These are phyloP conservation scores for Eidolon dupreanum DNA, from an alignment of 2,797 vertebrate genomes.

Conservation along the genomic window DNA sequence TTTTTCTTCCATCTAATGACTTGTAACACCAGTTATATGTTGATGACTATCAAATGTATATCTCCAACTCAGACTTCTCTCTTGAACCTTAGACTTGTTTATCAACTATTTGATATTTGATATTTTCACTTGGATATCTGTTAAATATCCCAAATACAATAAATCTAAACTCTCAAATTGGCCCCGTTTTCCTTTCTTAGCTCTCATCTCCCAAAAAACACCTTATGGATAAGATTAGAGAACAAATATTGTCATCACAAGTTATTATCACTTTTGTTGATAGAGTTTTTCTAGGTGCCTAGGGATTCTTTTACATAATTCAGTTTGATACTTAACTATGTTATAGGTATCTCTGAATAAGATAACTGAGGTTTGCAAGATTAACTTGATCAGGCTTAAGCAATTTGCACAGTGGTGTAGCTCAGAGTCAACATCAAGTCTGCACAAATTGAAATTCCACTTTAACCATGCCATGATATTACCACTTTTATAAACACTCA, in stretches of 20 bases:
- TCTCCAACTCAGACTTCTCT: not conserved
- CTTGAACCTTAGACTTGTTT: not conserved
- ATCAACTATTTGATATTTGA: not conserved
- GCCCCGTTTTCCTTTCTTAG: not conserved
- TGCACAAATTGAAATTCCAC: not conserved
- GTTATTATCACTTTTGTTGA: not conserved
- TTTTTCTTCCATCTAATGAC: not conserved
- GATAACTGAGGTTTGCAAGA: not conserved
- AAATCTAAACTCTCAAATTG: not conserved
- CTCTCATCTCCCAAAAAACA: not conserved
- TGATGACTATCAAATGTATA: not conserved
- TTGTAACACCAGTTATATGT: not conserved
- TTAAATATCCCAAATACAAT: not conserved
- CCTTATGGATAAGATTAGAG: not conserved
- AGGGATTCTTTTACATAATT: not conserved
- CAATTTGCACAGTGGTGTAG: not conserved
- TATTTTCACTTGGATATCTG: not conserved
- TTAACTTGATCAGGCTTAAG: not conserved
- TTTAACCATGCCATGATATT: not conserved
- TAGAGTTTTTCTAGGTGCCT: not conserved
- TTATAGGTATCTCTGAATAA: not conserved
- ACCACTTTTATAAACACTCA: not conserved
- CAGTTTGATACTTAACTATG: not conserved
- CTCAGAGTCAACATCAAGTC: not conserved
- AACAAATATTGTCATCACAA: not conserved